A percentile compares a stretch with the other conserved stretches of the same genome.
These are phyloP conservation scores for Meloidogyne exigua DNA, from an alignment of 1,140 invertebrate genomes.

Conservation along the genomic window DNA sequence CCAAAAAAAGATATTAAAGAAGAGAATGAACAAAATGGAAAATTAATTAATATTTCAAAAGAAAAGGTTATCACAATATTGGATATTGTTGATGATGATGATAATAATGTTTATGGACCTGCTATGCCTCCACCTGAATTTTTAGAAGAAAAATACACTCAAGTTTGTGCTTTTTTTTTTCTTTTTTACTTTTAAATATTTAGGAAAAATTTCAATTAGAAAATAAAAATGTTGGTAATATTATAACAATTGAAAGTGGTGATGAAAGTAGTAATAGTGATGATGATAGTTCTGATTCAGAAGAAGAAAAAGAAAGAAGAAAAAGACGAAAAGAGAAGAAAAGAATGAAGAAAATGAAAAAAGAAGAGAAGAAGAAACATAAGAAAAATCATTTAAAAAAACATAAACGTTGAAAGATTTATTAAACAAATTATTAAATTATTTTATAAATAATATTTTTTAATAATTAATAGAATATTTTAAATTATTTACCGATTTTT, in stretches of 20 bases:
- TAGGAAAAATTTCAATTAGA: not conserved
- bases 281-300: not conserved
- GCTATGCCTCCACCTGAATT: conserved; percentile 23
- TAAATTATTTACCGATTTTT: no score
- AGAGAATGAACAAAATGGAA: not conserved
- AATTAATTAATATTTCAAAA: not conserved
- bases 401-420: no score
- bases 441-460: no score
- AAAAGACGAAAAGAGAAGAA: not conserved
- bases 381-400: not conserved
- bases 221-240: not conserved
- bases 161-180: not conserved
- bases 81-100: conserved; percentile 20
- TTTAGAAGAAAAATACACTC: not conserved
- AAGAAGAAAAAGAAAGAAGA: not conserved
- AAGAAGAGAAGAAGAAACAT: not conserved
- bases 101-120: conserved; percentile 18
- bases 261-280: not conserved
- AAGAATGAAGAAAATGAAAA: not conserved
- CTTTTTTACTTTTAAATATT: not conserved
- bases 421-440: no score
- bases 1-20: not conserved
- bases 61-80: conserved; percentile 8
- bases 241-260: not conserved
- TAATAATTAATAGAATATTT: no score